phyloP scores from a whole-genome alignment of 2,888 invertebrate species.

The Thymelicus lineola region DNA sequence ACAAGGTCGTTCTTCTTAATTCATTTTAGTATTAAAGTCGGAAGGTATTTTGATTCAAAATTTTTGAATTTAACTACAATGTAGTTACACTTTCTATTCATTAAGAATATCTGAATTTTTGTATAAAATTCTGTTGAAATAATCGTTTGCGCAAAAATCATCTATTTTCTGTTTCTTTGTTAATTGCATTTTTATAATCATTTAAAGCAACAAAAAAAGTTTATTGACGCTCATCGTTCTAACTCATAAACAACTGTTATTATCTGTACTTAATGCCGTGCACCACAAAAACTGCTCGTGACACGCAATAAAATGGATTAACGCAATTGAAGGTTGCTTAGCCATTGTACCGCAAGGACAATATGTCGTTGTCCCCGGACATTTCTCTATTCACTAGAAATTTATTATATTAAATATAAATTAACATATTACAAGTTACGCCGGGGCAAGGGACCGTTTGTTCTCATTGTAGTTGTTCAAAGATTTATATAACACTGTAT shows the following conservation, averaged over 20 bases:
- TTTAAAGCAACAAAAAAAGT: neutral
- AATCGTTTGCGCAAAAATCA: too few relatives aligned
- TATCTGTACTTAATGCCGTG: constrained; percentile 43
- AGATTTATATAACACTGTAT: constrained; percentile 64
- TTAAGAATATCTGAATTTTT: too few relatives aligned
- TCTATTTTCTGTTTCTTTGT: neutral
- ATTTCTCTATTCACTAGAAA: constrained; percentile 66
- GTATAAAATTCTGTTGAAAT: too few relatives aligned
- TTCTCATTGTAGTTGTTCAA: constrained; percentile 65
- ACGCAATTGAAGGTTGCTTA: constrained; percentile 67
- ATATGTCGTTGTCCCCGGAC: constrained; percentile 55
- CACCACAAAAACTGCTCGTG: constrained; percentile 62
- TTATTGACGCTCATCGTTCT: constrained; percentile 15
- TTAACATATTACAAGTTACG: constrained; percentile 76
- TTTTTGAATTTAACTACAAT: too few relatives aligned
- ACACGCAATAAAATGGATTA: constrained; percentile 83
- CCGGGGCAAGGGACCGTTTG: constrained; percentile 66
- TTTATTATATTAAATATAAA: constrained; percentile 81
- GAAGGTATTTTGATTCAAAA: too few relatives aligned
- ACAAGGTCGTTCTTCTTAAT: neutral
- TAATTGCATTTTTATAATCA: constrained; percentile 7
- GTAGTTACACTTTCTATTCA: too few relatives aligned
- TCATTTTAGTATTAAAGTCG: too few relatives aligned
- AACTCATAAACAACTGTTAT: constrained; percentile 30
- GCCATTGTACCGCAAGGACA: constrained; percentile 53